Conservation (phyloP, 2,113 vertebrate genomes). For the Electrona antarctica region DNA sequence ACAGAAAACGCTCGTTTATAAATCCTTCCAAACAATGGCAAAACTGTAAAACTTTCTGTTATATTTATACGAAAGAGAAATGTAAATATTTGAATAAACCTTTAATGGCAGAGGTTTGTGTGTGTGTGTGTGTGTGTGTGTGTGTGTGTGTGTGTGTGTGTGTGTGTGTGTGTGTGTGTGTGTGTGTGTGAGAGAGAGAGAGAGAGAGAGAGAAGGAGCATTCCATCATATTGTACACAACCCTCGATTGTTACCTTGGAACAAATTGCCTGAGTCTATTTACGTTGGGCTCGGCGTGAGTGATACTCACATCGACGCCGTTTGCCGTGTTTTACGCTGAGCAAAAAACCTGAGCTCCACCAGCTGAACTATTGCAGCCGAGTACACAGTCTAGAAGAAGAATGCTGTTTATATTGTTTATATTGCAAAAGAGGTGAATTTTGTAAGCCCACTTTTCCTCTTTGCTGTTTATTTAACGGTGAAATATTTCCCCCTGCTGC, state of each 20-base stretch:
- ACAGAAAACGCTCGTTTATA: constrained; percentile 64
- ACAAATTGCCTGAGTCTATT: constrained; percentile 66
- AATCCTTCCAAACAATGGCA: constrained; percentile 74
- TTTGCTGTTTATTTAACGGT: constrained; percentile 70
- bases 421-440: constrained; percentile 78
- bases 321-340: constrained; percentile 64
- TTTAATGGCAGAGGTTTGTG: constrained; percentile 68
- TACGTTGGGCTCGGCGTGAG: constrained; percentile 72
- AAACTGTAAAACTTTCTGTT: constrained; percentile 73
- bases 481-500: constrained; percentile 65
- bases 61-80: constrained; percentile 76
- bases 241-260: constrained; percentile 78
- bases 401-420: constrained; percentile 82
- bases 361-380: constrained; percentile 71
- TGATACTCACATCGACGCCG: constrained; percentile 60
- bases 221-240: constrained; percentile 75
- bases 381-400: constrained; percentile 75
- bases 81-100: constrained; percentile 80
- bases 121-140: too few species aligned
- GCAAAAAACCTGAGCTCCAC: constrained; percentile 68
- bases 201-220: constrained; percentile 18
- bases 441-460: constrained; percentile 62
- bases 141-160: too few species aligned
- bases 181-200: too few species aligned
- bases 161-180: too few species aligned